These are phyloP conservation scores for Nasua narica DNA, from an alignment of 2,797 vertebrate species.

Conservation along the genomic window DNA sequence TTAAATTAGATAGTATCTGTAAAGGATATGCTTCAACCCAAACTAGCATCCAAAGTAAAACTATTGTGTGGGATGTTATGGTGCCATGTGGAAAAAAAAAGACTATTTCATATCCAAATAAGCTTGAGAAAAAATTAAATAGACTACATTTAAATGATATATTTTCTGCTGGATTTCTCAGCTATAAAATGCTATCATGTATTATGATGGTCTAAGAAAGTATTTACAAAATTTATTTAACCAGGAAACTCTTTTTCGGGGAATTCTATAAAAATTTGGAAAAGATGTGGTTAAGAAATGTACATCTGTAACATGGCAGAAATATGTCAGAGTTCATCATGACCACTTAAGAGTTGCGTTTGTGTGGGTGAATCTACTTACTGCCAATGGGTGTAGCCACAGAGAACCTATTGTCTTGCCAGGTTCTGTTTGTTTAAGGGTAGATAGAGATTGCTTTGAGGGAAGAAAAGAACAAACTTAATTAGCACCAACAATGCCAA, in stretches of 20 bases:
- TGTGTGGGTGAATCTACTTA: neutral
- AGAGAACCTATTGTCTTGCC: neutral
- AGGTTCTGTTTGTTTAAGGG: conserved; percentile 31
- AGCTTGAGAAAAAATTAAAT: neutral
- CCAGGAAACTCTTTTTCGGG: neutral
- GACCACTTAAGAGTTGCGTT: neutral
- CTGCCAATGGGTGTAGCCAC: neutral
- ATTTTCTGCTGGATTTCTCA: neutral
- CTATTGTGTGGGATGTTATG: neutral
- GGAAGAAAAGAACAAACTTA: conserved; percentile 33
- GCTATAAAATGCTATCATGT: neutral
- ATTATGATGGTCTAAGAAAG: neutral
- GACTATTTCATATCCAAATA: neutral
- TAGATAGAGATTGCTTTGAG: conserved; percentile 16
- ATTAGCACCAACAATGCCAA: neutral
- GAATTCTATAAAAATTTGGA: neutral
- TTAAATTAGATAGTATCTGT: neutral
- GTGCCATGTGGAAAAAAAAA: neutral
- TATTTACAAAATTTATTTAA: conserved; percentile 27
- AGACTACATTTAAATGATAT: neutral
- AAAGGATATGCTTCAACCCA: neutral
- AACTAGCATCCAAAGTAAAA: neutral
- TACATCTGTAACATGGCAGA: neutral
- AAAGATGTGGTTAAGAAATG: conserved; percentile 11
- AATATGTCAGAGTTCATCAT: neutral